These are phyloP conservation scores for Caprella mutica DNA, from an alignment of 2,888 invertebrate species.

Conservation along the genomic window DNA sequence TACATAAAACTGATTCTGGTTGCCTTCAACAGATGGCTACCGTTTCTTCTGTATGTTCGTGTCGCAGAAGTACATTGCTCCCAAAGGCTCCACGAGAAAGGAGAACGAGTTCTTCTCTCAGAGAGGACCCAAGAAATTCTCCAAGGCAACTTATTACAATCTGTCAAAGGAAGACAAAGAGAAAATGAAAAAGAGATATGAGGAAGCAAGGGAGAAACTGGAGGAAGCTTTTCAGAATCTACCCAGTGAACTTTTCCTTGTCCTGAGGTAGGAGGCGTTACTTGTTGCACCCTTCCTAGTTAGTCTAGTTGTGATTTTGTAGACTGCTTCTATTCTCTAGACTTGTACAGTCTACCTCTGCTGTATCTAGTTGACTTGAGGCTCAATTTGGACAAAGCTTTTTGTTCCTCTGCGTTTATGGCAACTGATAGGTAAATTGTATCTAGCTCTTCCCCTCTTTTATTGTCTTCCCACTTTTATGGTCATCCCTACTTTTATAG, in stretches of 20 bases:
- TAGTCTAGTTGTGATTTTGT: neutral
- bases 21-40: slow-evolving; percentile 38
- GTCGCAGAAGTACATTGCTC: slow-evolving; percentile 38
- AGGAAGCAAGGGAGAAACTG: slow-evolving; percentile 33
- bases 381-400: slow-evolving; percentile 35
- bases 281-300: slow-evolving; percentile 22
- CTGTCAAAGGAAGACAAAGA: slow-evolving; percentile 37
- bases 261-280: slow-evolving; percentile 35
- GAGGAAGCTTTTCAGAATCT: slow-evolving; percentile 38
- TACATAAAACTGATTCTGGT: too few species aligned
- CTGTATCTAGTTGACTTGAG: too few species aligned
- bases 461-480: too few species aligned
- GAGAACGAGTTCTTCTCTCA: slow-evolving; percentile 35
- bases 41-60: slow-evolving; percentile 40
- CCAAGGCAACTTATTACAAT: slow-evolving; percentile 32
- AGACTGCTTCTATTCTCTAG: slow-evolving; percentile 37
- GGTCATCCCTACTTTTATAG: too few species aligned
- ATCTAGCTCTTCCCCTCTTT: too few species aligned
- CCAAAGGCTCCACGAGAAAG: slow-evolving; percentile 20
- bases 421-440: too few species aligned
- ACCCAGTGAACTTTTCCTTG: slow-evolving; percentile 37
- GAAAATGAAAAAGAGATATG: slow-evolving; percentile 28
- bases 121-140: slow-evolving; percentile 35
- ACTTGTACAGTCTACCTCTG: slow-evolving; percentile 39
- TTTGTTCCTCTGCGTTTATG: slow-evolving; percentile 25